Evolutionary conservation across 2,888 invertebrate species (phyloP), one percentile per base, ranked within the genome.

Genomic region (Drosophila antonietae): DNA sequence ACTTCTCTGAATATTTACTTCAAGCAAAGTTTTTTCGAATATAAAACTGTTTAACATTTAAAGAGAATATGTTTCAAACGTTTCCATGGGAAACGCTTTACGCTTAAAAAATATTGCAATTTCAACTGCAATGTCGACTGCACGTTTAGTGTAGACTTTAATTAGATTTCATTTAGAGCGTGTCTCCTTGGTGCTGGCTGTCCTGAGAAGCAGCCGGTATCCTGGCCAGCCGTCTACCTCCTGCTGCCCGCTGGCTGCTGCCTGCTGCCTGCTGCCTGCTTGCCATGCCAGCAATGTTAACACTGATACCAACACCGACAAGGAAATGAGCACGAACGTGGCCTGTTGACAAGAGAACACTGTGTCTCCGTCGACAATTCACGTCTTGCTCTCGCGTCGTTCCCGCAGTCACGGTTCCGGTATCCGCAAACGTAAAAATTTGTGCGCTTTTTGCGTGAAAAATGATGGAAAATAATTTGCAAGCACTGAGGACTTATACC

Each of bases 381-480:
- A 41, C 52, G 41, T 65, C 35, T 53, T 46, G 46, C 57, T 59
- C 41, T 56, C 39, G 23, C 14, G 12, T 10, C 14, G 33, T 41
- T 33, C 33, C 20, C 15, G 47, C 49, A 44, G 43, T 59, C 15
- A 15, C 39, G 49, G 53, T 59, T n/a, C 23, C 31, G 65, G 31
- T 44, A 53, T 62, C 47, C 44, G 37, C 66, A 59, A 68, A 69
- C 61, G 77, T 73, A 75, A 51, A 75, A 81, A 73, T 82, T 75
- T 66, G 44, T 84, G 73, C 73, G 75, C 85, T 78, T 84, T 89
- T 87, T 83, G 75, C 55, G 76, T 84, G 88, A 86, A 89, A 89
- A 86, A 89, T 87, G 82, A 89, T 89, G 89, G 74, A 78, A 89
- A 86, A 86, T 89, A 83, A 85, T 88, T 88, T 86, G 73, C 79